Percentiles rank a stretch among this genome's conserved stretches.
These are phyloP conservation scores for Gonocerus acuteangulatus DNA, from an alignment of 2,888 invertebrate genomes.

Conservation along the genomic window DNA sequence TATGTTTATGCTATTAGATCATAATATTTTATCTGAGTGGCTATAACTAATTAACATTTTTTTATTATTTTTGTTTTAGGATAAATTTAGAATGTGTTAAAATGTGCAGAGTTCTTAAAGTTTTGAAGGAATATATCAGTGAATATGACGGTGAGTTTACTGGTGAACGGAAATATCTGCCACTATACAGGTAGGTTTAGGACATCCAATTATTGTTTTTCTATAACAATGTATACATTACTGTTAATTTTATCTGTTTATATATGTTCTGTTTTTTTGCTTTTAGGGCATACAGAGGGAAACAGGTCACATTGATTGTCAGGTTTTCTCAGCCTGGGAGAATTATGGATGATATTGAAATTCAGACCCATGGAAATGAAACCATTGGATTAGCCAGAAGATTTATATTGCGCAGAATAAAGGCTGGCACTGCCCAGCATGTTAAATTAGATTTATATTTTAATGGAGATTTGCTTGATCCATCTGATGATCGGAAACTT, in stretches of 20 bases:
- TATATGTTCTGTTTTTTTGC: no score
- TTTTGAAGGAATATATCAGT: conserved; percentile 87
- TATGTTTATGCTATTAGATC: no score
- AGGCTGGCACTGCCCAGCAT: conserved; percentile 50
- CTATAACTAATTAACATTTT: no score
- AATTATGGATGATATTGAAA: conserved; percentile 78
- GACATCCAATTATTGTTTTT: background rate
- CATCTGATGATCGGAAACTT: conserved; percentile 63
- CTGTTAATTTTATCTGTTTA: background rate
- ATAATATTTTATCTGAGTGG: no score
- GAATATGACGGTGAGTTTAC: conserved; percentile 86
- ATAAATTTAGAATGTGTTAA: conserved; percentile 64
- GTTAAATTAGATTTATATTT: conserved; percentile 85
- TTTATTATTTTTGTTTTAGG: conserved; percentile 39
- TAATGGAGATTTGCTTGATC: conserved; percentile 81
- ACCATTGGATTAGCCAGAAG: conserved; percentile 79
- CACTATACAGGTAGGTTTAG: conserved; percentile 59
- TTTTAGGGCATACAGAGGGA: conserved; percentile 75
- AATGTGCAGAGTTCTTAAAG: conserved; percentile 89
- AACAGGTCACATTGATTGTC: conserved; percentile 78
- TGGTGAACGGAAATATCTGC: conserved; percentile 80
- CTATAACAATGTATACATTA: no score
- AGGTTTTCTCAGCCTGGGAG: conserved; percentile 81
- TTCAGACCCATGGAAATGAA: conserved; percentile 90
- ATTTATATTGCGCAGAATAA: conserved; percentile 60